phyloP scores from a whole-genome alignment of 2,113 vertebrate genomes.

The Phaetusa simplex region DNA sequence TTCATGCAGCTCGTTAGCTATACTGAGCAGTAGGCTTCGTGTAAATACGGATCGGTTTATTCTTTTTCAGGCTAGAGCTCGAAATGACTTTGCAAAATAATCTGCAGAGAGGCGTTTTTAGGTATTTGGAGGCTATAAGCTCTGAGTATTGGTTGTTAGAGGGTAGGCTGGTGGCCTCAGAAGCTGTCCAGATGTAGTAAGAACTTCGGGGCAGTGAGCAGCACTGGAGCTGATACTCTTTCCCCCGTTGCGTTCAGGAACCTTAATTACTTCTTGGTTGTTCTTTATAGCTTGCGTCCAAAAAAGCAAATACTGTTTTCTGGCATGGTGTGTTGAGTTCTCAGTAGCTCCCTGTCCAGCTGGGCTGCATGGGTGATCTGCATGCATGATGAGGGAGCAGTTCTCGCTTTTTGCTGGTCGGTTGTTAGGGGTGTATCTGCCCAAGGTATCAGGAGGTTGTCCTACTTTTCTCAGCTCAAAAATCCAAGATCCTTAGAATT shows the following conservation, averaged over 20 bases:
- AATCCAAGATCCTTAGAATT: not conserved
- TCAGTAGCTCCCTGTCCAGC: conserved; percentile 45
- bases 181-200: not conserved
- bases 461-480: conserved; percentile 46
- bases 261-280: conserved; percentile 22
- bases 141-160: not conserved
- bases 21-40: not conserved
- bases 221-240: not conserved
- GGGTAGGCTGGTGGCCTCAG: not conserved
- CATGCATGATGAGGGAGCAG: conserved; percentile 37
- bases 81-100: not conserved
- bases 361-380: conserved; percentile 18
- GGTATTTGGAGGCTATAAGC: not conserved
- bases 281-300: not conserved
- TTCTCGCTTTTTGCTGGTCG: not conserved
- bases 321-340: conserved; percentile 14
- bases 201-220: not conserved
- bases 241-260: not conserved
- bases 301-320: conserved; percentile 31
- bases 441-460: conserved; percentile 13
- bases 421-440: conserved; percentile 29
- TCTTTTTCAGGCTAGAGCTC: not conserved
- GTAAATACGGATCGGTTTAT: not conserved
- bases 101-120: not conserved
- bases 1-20: not conserved